phyloP scores from a whole-genome alignment of 1,140 invertebrate genomes.

The Apolygus lucorum region DNA sequence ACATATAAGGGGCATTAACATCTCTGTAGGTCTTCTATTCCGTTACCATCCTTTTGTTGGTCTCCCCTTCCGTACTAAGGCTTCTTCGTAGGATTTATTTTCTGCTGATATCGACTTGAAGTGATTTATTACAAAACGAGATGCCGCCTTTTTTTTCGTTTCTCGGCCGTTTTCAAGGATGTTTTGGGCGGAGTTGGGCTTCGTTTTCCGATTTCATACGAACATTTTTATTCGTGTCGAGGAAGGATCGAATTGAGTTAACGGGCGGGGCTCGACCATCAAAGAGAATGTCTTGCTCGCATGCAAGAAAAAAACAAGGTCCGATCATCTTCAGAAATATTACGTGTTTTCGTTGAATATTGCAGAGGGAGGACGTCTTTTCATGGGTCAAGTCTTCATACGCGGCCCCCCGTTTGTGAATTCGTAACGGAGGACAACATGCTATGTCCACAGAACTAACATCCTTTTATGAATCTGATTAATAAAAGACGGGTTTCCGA shows the following conservation, averaged over 20 bases:
- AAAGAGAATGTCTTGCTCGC: neutral
- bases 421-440: neutral
- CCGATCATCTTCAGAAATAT: neutral
- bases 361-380: too few species aligned
- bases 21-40: neutral
- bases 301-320: neutral
- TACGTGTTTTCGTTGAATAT: neutral
- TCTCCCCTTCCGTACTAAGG: neutral
- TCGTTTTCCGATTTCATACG: too few species aligned
- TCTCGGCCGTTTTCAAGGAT: too few species aligned
- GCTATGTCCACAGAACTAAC: neutral
- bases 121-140: too few species aligned
- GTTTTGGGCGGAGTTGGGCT: too few species aligned
- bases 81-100: conserved; percentile 1
- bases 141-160: too few species aligned
- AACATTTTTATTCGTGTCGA: too few species aligned
- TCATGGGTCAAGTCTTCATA: neutral
- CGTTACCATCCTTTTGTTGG: neutral
- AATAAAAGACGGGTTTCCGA: too few species aligned
- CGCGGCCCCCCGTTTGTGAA: neutral
- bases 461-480: too few species aligned
- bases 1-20: neutral
- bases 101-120: neutral
- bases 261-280: too few species aligned
- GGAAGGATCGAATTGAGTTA: too few species aligned